These are phyloP conservation scores for Fulmarus glacialis DNA, from an alignment of 2,113 vertebrate genomes.

Conservation along the genomic window DNA sequence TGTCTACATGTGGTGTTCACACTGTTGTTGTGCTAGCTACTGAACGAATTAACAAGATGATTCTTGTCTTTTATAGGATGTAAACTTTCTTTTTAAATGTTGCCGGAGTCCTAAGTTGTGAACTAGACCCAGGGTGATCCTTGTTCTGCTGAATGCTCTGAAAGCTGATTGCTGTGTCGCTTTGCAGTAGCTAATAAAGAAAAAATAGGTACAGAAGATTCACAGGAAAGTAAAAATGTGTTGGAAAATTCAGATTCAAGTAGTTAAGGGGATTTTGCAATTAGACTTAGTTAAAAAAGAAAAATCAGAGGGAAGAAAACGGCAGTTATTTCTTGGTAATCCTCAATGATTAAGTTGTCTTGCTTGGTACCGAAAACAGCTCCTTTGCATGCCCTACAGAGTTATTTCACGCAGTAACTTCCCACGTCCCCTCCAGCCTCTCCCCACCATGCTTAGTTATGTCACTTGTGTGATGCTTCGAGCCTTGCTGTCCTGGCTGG, in stretches of 20 bases:
- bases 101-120: not conserved
- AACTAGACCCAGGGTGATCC: not conserved
- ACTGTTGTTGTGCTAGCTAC: constrained; percentile 28
- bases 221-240: not conserved
- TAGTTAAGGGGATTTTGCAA: not conserved
- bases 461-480: constrained; percentile 54
- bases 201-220: not conserved
- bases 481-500: constrained; percentile 67
- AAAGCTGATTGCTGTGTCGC: not conserved
- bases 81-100: not conserved
- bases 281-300: not conserved
- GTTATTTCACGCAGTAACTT: not conserved
- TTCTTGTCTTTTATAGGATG: constrained; percentile 12
- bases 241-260: not conserved
- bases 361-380: constrained; percentile 11
- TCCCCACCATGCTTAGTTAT: constrained; percentile 17
- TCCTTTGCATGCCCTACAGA: constrained; percentile 16
- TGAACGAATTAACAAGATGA: constrained; percentile 32
- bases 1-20: constrained; percentile 39
- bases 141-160: not conserved
- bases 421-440: constrained; percentile 46
- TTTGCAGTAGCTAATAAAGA: not conserved
- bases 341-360: not conserved
- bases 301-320: not conserved
- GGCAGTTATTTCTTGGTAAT: not conserved